Evolutionary conservation across 2,113 vertebrate species (phyloP), one percentile per base, ranked within the genome.

Genomic region (Haliaeetus leucogaster): DNA sequence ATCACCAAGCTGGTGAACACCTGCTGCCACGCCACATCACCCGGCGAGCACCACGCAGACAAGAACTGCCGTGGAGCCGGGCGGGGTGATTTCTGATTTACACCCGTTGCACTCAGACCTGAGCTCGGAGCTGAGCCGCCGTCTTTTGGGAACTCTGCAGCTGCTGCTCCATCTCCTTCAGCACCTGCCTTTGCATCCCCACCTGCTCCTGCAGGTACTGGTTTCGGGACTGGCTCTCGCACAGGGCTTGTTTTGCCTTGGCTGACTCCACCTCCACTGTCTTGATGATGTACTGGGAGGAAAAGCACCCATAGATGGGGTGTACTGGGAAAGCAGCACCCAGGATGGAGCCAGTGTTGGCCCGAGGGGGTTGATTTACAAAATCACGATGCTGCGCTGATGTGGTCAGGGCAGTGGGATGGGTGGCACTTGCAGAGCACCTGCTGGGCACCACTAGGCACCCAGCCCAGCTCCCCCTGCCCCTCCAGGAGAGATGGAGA

Each of bases 161-260:
- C 97, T 99, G 99, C 67, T 98, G 98, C 92, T 99, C 99, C 92
- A 99, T 98, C 96, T 99, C 99, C 47, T 98, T 97, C 63, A 99
- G 97, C 94, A 98, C 98, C 94, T 99, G 98, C 58, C 98, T 97
- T 98, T 99, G 99, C 83, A 98, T 98, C 3, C 95, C 97, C 70
- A 99, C 98, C 97, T 99, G 99, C 96, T 99, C 99, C 98, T 99
- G 99, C 90, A 99, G 98, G 92, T 98, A 97, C 76, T 98, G 97
- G 96, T 98, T 99, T 91, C 97, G 98, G 83, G 93, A 93, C 98
- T 99, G 99, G 61, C 98, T 97, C 94, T 99, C 99, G 0, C 95
- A 97, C 76, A 99, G 97, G 38, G 98, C 98, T 89, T 98, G 98
- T 94, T 98, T 99, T 11, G 97, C 96, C 96, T 99, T 98, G 16